Percentiles rank a stretch among this genome's conserved stretches.
Evolutionary conservation across 2,797 vertebrate genomes (phyloP).

Genomic region (Pampus argenteus): DNA sequence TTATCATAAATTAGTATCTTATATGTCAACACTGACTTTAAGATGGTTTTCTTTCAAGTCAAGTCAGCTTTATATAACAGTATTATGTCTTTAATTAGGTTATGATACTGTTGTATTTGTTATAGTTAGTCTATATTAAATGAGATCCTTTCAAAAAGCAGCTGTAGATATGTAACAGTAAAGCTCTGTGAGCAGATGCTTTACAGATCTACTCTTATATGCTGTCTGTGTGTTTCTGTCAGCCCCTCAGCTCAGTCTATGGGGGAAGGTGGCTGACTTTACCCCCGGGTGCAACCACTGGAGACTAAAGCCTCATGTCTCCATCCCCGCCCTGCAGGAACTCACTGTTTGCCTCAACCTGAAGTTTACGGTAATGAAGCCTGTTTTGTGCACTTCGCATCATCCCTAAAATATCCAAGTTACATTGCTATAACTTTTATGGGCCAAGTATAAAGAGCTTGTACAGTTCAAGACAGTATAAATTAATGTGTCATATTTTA

Average conservation of each 20-base stretch:
- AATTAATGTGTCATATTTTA: not conserved
- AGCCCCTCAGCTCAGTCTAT: slow-evolving; percentile 70
- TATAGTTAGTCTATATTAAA: not conserved
- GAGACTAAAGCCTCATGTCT: slow-evolving; percentile 58
- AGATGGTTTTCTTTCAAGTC: no score
- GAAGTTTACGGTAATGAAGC: slow-evolving; percentile 56
- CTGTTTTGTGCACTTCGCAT: not conserved
- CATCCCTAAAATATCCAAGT: not conserved
- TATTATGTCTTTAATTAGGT: no score
- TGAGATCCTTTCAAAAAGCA: not conserved
- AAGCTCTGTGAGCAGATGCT: not conserved
- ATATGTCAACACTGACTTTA: no score
- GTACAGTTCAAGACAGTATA: not conserved
- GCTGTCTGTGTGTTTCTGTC: not conserved
- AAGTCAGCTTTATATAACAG: no score
- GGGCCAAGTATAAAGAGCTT: not conserved
- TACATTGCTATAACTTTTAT: not conserved
- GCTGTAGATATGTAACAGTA: not conserved
- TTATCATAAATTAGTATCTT: no score
- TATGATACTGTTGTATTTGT: no score
- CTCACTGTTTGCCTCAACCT: slow-evolving; percentile 81
- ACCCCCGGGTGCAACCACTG: slow-evolving; percentile 60
- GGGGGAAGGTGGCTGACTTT: slow-evolving; percentile 78
- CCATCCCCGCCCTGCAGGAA: slow-evolving; percentile 73
- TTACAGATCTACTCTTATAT: not conserved